Percentiles rank a stretch among this genome's conserved stretches.
Evolutionary conservation across 2,888 invertebrate species (phyloP).

Genomic region (Dynastes maya): DNA sequence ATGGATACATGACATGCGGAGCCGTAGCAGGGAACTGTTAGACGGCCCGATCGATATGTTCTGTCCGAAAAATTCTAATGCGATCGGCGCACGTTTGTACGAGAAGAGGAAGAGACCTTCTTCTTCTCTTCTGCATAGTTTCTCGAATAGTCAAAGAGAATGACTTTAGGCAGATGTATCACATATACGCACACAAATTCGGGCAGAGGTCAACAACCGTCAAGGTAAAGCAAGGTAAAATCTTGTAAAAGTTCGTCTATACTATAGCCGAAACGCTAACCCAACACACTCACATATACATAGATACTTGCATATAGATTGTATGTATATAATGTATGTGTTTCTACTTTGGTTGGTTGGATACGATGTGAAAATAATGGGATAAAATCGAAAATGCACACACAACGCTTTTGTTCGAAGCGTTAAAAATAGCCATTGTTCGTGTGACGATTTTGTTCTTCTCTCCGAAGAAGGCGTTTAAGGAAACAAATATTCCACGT

Average conservation of each 20-base stretch:
- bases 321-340: no score
- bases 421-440: conserved; percentile 19
- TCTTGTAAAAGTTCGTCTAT: conserved; percentile 36
- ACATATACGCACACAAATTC: conserved; percentile 40
- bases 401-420: background rate
- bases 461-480: background rate
- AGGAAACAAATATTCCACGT: background rate
- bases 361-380: no score
- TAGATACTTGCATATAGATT: no score
- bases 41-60: background rate
- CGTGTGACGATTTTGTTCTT: background rate
- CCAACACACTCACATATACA: background rate
- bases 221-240: conserved; percentile 57
- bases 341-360: background rate
- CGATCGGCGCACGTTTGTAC: background rate
- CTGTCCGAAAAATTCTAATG: background rate
- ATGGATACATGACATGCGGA: background rate
- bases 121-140: conserved; percentile 18
- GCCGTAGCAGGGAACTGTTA: background rate
- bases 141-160: conserved; percentile 49
- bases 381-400: no score
- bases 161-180: conserved; percentile 53
- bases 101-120: background rate
- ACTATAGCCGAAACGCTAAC: conserved; percentile 2
- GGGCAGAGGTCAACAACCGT: conserved; percentile 53